A percentile compares a stretch with the other conserved stretches of the same genome.
phyloP scores from a whole-genome alignment of 2,797 vertebrate genomes.

The Poeciliopsis gracilis region DNA sequence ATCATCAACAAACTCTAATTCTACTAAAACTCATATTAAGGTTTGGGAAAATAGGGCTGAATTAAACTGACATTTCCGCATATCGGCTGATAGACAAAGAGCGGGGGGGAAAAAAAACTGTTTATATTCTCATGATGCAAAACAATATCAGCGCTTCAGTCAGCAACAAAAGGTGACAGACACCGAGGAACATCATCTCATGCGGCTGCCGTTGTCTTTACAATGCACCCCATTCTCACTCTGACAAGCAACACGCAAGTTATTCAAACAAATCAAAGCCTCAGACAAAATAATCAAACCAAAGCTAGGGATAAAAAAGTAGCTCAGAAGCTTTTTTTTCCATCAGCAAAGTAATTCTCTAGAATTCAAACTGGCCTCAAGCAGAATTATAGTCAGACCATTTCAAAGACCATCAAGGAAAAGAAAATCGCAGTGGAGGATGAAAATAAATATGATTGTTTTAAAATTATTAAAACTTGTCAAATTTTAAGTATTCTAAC shows the following conservation, averaged over 20 bases:
- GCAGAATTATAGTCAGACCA: not conserved
- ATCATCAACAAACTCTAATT: not conserved
- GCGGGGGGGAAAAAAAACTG: not conserved
- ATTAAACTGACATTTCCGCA: not conserved
- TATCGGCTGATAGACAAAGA: not conserved
- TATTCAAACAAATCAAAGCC: constrained; percentile 8
- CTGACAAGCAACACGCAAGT: constrained; percentile 29
- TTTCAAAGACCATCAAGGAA: not conserved
- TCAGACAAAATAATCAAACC: not conserved
- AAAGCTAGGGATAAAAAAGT: not conserved
- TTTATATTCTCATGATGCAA: constrained; percentile 6
- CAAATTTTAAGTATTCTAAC: not conserved
- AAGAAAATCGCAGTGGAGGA: not conserved
- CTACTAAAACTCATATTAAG: not conserved
- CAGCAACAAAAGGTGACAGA: constrained; percentile 39
- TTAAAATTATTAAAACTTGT: not conserved
- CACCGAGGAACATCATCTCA: constrained; percentile 29
- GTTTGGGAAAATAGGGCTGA: not conserved
- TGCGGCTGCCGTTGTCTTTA: constrained; percentile 42
- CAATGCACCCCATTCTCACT: constrained; percentile 27
- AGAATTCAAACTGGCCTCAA: not conserved
- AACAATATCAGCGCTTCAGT: constrained; percentile 16
- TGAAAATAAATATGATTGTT: not conserved
- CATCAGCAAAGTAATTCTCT: constrained; percentile 2
- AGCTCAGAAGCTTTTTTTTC: not conserved